Conservation (phyloP, 2,113 vertebrate species). For the Tangachromis dhanisi region DNA sequence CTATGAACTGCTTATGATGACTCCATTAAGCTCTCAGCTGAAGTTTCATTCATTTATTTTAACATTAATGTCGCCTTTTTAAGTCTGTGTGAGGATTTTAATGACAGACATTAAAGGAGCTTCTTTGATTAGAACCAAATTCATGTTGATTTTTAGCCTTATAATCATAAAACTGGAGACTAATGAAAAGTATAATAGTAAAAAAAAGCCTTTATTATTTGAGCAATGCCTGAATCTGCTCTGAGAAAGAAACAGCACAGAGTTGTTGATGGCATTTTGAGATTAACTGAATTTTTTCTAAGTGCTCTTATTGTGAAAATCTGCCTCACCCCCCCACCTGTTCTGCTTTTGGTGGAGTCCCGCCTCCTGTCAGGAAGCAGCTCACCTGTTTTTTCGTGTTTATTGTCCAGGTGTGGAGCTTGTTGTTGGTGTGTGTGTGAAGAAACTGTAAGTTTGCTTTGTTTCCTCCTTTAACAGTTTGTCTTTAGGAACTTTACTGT, state of each 20-base stretch:
- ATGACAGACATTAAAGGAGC: not conserved
- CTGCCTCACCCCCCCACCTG: not conserved
- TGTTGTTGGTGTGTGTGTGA: not conserved
- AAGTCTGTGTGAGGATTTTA: not conserved
- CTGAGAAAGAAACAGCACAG: not conserved
- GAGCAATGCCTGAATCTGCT: not conserved
- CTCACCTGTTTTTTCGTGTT: not conserved
- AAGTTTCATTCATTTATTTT: not conserved
- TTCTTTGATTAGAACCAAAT: not conserved
- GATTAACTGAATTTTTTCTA: not conserved
- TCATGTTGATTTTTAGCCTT: not conserved
- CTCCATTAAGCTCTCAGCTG: not conserved
- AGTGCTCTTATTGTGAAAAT: fast-evolving
- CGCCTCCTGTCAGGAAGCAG: not conserved
- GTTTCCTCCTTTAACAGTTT: too few species aligned
- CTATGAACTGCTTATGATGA: not conserved
- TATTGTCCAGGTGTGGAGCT: not conserved
- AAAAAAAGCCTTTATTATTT: not conserved
- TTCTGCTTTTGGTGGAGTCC: not conserved
- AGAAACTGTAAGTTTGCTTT: too few species aligned
- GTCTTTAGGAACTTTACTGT: too few species aligned
- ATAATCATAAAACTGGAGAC: not conserved
- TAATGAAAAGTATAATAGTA: not conserved
- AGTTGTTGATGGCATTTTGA: not conserved
- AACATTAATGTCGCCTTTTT: not conserved